Evolutionary conservation across 2,888 invertebrate genomes (phyloP).

Genomic region (Amorpha juglandis): DNA sequence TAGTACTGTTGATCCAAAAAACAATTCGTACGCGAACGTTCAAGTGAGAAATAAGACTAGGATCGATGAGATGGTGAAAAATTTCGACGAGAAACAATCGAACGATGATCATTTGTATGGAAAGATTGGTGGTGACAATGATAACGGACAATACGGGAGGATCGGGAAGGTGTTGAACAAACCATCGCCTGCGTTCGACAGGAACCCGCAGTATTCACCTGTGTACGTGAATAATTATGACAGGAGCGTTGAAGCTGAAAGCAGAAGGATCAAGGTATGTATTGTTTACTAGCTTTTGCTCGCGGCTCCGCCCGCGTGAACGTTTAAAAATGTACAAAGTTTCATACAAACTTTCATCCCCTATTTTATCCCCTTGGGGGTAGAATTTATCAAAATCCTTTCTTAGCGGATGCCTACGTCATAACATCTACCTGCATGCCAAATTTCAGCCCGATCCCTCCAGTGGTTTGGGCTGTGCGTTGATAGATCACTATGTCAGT

Average conservation of each 20-base stretch:
- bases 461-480: no score
- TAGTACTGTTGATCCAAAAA: constrained; percentile 66
- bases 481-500: no score
- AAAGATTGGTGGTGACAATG: constrained; percentile 62
- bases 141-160: constrained; percentile 38
- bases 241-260: constrained; percentile 75
- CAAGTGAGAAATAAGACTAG: constrained; percentile 71
- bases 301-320: no score
- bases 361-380: no score
- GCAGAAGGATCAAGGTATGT: constrained; percentile 66
- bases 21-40: constrained; percentile 73
- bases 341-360: no score
- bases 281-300: neutral
- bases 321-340: no score
- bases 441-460: no score
- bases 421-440: no score
- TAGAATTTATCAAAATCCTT: no score
- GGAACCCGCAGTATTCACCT: constrained; percentile 72
- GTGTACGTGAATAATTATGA: constrained; percentile 70
- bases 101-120: constrained; percentile 78
- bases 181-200: constrained; percentile 62
- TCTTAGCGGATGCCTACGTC: no score
- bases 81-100: constrained; percentile 77
- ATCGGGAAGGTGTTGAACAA: constrained; percentile 38
- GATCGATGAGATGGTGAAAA: constrained; percentile 78